phyloP scores from a whole-genome alignment of 2,888 invertebrate genomes.

The Synanthedon andrenaeformis region DNA sequence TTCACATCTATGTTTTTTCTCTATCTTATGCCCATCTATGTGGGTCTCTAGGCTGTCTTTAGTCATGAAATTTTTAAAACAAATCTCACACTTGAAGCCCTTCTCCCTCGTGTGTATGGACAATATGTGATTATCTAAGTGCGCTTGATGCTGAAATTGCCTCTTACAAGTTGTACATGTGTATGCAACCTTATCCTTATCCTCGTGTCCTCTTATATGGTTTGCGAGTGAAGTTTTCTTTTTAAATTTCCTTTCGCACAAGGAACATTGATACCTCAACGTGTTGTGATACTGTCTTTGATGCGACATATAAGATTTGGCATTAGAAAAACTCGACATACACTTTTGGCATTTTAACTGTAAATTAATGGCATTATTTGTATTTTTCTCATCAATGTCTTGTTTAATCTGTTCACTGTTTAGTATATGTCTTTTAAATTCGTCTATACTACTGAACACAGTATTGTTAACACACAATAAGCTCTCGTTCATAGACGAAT shows the following conservation, averaged over 20 bases:
- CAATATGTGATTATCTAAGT: slow-evolving; percentile 63
- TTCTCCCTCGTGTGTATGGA: slow-evolving; percentile 52
- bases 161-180: slow-evolving; percentile 46
- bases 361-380: slow-evolving; percentile 20
- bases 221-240: slow-evolving; percentile 32
- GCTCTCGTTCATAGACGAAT: background rate
- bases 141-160: slow-evolving; percentile 69
- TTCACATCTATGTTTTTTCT: slow-evolving; percentile 62
- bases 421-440: background rate
- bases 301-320: background rate
- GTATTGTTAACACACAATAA: background rate
- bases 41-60: slow-evolving; percentile 55
- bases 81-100: slow-evolving; percentile 57
- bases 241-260: slow-evolving; percentile 46
- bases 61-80: slow-evolving; percentile 43
- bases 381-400: slow-evolving; percentile 3
- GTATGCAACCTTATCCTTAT: slow-evolving; percentile 27
- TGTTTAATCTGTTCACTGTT: background rate
- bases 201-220: slow-evolving; percentile 41
- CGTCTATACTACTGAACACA: background rate
- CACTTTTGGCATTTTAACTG: slow-evolving; percentile 7
- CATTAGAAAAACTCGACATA: slow-evolving; percentile 3
- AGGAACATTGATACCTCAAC: slow-evolving; percentile 28
- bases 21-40: slow-evolving; percentile 49
- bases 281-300: slow-evolving; percentile 1